Evolutionary conservation across 1,140 invertebrate species (phyloP).

Genomic region (Orchestia grillus): DNA sequence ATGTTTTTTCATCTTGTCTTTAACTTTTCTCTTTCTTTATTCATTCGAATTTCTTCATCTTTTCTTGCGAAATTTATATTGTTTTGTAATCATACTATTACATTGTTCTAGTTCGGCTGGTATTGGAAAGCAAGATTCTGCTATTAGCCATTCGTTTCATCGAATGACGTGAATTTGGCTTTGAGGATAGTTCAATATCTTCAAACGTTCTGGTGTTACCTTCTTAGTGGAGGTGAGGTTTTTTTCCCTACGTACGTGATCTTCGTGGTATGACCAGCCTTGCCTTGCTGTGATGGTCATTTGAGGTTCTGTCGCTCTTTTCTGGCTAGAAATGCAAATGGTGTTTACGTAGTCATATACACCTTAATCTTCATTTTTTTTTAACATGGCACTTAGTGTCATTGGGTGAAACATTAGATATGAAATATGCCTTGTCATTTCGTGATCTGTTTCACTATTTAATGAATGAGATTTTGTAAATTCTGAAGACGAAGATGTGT

Average conservation of each 20-base stretch:
- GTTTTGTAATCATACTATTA: too few relatives aligned
- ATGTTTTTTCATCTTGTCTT: not conserved
- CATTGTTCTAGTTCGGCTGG: not conserved
- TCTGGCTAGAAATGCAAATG: not conserved
- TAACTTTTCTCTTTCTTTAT: not conserved
- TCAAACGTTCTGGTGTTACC: not conserved
- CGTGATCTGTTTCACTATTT: too few relatives aligned
- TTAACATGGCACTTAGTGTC: not conserved
- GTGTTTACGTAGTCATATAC: not conserved
- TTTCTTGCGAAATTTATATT: not conserved
- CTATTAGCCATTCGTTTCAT: too few relatives aligned
- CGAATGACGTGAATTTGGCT: too few relatives aligned
- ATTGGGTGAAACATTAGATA: too few relatives aligned
- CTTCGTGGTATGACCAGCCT: not conserved
- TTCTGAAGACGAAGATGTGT: too few relatives aligned
- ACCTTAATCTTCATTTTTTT: not conserved
- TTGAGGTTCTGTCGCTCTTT: not conserved
- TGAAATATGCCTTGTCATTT: too few relatives aligned
- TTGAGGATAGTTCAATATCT: too few relatives aligned
- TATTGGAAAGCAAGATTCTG: too few relatives aligned
- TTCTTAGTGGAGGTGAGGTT: not conserved
- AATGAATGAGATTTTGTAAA: too few relatives aligned
- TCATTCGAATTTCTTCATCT: not conserved
- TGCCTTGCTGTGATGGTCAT: not conserved
- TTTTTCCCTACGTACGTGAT: not conserved